Percentiles rank a stretch among this genome's conserved stretches.
phyloP scores from a whole-genome alignment of 1,140 invertebrate species.

The Musca vetustissima region DNA sequence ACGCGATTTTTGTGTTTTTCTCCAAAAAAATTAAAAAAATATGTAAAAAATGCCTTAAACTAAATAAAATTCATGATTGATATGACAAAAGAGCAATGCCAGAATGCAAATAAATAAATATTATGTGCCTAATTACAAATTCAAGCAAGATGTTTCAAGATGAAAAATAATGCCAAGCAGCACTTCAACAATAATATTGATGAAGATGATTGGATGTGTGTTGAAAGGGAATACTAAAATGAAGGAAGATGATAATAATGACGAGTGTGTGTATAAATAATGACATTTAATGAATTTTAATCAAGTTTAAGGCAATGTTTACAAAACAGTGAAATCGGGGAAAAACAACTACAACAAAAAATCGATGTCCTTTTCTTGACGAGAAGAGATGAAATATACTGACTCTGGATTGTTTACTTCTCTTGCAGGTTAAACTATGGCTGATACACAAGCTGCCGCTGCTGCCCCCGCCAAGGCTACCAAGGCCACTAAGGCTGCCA shows the following conservation, averaged over 20 bases:
- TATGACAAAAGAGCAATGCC: not conserved
- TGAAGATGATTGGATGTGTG: not conserved
- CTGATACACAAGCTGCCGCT: conserved; percentile 53
- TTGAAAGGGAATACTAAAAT: too few species aligned
- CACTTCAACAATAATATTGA: too few species aligned
- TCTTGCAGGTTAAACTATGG: conserved; percentile 42
- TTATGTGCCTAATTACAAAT: not conserved
- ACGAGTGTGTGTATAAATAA: not conserved
- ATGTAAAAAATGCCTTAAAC: conserved; percentile 23
- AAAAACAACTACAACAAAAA: too few species aligned
- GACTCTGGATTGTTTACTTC: not conserved
- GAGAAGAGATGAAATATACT: too few species aligned
- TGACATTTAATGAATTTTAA: not conserved
- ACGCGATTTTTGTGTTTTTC: conserved; percentile 42
- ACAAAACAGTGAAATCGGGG: not conserved
- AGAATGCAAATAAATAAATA: not conserved
- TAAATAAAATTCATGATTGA: not conserved
- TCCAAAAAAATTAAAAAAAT: conserved; percentile 36
- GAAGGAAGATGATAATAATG: not conserved
- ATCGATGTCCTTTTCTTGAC: too few species aligned
- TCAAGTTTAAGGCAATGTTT: conserved; percentile 23
- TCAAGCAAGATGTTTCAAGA: not conserved
- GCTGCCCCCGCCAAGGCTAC: conserved; percentile 59
- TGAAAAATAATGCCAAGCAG: not conserved
- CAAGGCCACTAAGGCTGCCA: conserved; percentile 61